Evolutionary conservation across 1,140 invertebrate species (phyloP), one percentile per base, ranked within the genome.

Genomic region (Bactericera cockerelli): DNA sequence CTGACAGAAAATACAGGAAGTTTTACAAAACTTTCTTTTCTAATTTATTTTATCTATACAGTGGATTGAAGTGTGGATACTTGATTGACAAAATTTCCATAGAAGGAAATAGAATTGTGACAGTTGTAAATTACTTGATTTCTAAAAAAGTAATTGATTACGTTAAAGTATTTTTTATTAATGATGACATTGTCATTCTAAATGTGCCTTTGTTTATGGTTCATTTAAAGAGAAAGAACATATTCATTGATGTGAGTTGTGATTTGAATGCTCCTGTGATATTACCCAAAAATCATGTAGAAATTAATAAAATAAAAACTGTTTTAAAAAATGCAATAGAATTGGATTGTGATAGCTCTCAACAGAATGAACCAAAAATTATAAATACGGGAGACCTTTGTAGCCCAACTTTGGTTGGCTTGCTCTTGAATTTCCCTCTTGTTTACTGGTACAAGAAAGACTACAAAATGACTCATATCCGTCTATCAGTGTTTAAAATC

Each of bases 61-160:
- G 36, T 14, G 65, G 61, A 25, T 26, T 64, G 2, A 66, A 67
- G 58, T 63, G 62, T 1, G 62, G 63, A 42, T 67, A 55, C 56
- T 31, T 67, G 22, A 66, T 65, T 65, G 65, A 67, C 60, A 8
- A 64, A 21, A 57, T 61, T 22, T 26, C 58, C 24, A n/a, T 11
- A 26, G 25, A 59, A 16, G 25, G 36, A 1, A 26, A 28, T 24
- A 10, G 24, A 19, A 33, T 26, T 25, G 26, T 63, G 33, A 24
- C n/a, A 2, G 26, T 25, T 19, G 22, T 65, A 2, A n/a, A 16
- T 25, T 16, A 55, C n/a, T 60, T 65, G 25, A 63, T 59, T 53
- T 1, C 49, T 55, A 2, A 36, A 39, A 39, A 58, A 16, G 10
- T 59, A 19, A 21, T 65, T 16, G n/a, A 21, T 26, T 16, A 62